Evolutionary conservation across 2,113 vertebrate genomes (phyloP).

Genomic region (Cryptomyrus ogoouensis): DNA sequence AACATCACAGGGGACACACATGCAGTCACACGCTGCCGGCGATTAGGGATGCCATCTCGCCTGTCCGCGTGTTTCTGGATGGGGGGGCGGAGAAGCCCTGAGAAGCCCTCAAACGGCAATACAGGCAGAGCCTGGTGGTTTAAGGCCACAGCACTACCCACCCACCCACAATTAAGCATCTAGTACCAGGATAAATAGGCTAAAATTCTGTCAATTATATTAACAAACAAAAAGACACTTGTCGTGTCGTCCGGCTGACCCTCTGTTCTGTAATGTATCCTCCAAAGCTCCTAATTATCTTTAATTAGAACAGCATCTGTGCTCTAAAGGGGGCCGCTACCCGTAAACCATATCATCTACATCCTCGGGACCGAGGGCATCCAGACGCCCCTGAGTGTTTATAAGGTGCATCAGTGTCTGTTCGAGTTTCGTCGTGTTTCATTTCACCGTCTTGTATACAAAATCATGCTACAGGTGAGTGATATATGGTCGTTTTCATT

Average conservation of each 20-base stretch:
- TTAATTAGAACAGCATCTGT: not conserved
- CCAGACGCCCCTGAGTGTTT: not conserved
- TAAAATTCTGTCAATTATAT: not conserved
- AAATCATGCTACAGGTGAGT: not conserved
- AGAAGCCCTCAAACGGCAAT: not conserved
- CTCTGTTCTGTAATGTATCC: not conserved
- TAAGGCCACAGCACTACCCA: not conserved
- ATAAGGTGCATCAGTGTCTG: not conserved
- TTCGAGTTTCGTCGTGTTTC: not conserved
- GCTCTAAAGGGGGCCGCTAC: not conserved
- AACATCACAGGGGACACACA: not conserved
- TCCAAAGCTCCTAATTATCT: not conserved
- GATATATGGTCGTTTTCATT: not conserved
- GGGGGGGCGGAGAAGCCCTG: no score
- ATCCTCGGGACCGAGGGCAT: not conserved
- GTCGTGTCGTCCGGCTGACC: not conserved
- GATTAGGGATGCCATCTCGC: not conserved
- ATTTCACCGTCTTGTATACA: not conserved
- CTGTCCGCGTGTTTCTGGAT: no score
- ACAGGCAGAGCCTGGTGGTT: not conserved
- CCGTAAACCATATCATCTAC: not conserved
- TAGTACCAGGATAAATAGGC: not conserved
- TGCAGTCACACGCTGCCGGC: rapidly evolving
- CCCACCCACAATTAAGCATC: not conserved
- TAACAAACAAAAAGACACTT: not conserved